These are phyloP conservation scores for Cephus cinctus DNA, from an alignment of 1,140 invertebrate species.

Conservation along the genomic window DNA sequence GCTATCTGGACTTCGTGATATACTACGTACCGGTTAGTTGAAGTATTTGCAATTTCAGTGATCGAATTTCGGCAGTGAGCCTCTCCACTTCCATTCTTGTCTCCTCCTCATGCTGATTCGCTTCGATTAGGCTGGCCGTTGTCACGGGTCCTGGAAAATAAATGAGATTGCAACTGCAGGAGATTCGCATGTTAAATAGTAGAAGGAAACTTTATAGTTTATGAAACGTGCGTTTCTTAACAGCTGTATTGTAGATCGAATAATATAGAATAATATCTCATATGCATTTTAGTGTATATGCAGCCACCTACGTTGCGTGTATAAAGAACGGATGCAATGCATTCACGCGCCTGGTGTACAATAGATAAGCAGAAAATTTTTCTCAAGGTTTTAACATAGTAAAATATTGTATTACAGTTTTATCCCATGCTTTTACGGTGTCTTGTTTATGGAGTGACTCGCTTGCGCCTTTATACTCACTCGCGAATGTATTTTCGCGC, in stretches of 20 bases:
- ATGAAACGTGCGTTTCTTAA: too few relatives aligned
- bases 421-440: conserved; percentile 22
- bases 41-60: conserved; percentile 61
- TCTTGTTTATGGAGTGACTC: conserved; percentile 28
- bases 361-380: conserved; percentile 12
- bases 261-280: too few relatives aligned
- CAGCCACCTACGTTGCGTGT: too few relatives aligned
- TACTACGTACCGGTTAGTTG: conserved; percentile 56
- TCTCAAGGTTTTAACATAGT: conserved; percentile 8
- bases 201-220: too few relatives aligned
- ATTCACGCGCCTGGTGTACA: too few relatives aligned
- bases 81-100: conserved; percentile 59
- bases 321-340: too few relatives aligned
- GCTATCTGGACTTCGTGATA: too few relatives aligned
- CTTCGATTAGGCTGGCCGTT: conserved; percentile 34
- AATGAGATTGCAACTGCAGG: too few relatives aligned
- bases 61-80: conserved; percentile 62
- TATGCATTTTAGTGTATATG: too few relatives aligned
- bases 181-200: too few relatives aligned
- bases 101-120: conserved; percentile 60
- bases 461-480: conserved; percentile 24
- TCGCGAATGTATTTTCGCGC: conserved; percentile 21
- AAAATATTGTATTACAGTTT: conserved; percentile 15
- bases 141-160: conserved; percentile 48
- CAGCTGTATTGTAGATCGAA: too few relatives aligned